phyloP scores from a whole-genome alignment of 2,113 vertebrate genomes.

The Machaerirhynchus nigripectus region DNA sequence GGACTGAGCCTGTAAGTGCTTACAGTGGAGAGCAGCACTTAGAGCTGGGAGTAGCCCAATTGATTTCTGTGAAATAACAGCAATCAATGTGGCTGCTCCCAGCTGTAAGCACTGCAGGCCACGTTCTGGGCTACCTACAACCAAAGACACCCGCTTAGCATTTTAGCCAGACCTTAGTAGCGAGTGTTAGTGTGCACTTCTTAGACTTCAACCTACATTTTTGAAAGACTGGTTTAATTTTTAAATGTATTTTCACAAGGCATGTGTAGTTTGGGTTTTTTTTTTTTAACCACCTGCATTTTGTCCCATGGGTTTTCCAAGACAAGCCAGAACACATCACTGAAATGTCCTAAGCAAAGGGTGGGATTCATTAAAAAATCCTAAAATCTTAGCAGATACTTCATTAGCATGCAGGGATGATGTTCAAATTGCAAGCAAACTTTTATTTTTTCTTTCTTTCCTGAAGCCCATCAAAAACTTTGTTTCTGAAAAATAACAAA shows the following conservation, averaged over 20 bases:
- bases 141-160: not conserved
- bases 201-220: not conserved
- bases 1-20: not conserved
- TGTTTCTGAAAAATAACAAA: not conserved
- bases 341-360: not conserved
- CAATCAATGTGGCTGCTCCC: not conserved
- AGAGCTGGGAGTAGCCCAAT: not conserved
- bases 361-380: not conserved
- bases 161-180: not conserved
- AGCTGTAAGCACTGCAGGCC: not conserved
- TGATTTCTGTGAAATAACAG: constrained; percentile 3
- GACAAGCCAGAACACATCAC: not conserved
- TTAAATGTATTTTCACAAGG: not conserved
- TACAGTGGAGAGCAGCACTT: not conserved
- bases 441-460: not conserved
- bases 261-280: not conserved
- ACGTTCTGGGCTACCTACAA: not conserved
- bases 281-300: not conserved
- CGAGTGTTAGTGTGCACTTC: not conserved
- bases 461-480: not conserved
- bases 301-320: not conserved
- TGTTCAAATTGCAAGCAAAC: not conserved
- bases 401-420: not conserved
- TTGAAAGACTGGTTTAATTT: not conserved
- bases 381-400: not conserved